Percentiles rank a stretch among this genome's conserved stretches.
Conservation (phyloP, 2,797 vertebrate species). For the Spheniscus humboldti region DNA sequence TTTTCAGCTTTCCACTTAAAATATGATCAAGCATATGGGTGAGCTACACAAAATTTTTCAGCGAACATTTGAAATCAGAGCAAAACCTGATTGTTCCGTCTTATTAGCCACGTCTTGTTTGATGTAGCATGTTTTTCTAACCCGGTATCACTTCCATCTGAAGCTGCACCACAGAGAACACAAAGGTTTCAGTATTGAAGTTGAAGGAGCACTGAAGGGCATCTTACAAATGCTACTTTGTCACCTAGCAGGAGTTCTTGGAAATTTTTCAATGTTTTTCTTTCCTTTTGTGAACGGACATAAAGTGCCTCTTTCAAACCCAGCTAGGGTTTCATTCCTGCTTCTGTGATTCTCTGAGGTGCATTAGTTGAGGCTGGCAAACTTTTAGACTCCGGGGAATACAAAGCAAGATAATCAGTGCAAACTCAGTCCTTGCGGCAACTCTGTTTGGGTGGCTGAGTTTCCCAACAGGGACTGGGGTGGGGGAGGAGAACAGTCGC, state of each 20-base stretch:
- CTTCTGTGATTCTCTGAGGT: constrained; percentile 36
- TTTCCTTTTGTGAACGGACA: constrained; percentile 56
- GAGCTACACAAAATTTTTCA: constrained; percentile 6
- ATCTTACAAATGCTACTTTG: constrained; percentile 49
- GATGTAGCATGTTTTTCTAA: constrained; percentile 49
- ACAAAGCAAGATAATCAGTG: constrained; percentile 22
- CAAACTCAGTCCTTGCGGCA: background rate
- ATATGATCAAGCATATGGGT: background rate
- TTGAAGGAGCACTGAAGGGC: constrained; percentile 38
- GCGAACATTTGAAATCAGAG: constrained; percentile 49
- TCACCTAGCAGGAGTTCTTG: constrained; percentile 53
- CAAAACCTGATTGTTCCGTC: constrained; percentile 25
- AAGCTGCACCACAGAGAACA: constrained; percentile 43
- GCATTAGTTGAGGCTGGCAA: constrained; percentile 39
- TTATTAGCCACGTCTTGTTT: constrained; percentile 28
- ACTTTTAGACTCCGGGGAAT: constrained; percentile 37
- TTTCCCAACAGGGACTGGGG: background rate
- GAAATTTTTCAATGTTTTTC: constrained; percentile 51
- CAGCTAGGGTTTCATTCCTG: constrained; percentile 52
- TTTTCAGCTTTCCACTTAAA: constrained; percentile 19
- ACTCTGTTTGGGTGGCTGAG: constrained; percentile 5
- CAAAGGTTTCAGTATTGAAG: constrained; percentile 50
- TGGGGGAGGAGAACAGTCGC: background rate
- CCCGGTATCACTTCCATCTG: constrained; percentile 42
- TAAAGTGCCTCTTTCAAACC: constrained; percentile 61